Conservation (phyloP, 1,140 invertebrate genomes). For the Drosophila ohnishii region DNA sequence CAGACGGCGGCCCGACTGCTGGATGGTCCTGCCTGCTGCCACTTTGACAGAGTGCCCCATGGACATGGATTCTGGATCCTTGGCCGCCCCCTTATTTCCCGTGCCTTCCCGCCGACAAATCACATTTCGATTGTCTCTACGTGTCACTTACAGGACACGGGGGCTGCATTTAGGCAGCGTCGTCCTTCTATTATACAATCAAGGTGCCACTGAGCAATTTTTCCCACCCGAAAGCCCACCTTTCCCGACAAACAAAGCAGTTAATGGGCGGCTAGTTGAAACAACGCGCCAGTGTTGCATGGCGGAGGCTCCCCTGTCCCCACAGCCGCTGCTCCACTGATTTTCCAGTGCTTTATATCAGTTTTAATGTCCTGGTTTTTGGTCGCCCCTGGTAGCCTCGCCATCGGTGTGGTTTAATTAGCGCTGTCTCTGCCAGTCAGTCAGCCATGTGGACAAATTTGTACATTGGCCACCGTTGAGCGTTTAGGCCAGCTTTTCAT, state of each 20-base stretch:
- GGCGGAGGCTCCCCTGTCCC: neutral
- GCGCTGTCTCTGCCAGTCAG: slow-evolving; percentile 69
- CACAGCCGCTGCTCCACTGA: slow-evolving; percentile 23
- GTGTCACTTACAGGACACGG: slow-evolving; percentile 73
- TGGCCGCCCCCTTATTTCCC: neutral
- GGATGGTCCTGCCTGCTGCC: slow-evolving; percentile 26
- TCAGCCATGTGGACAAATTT: slow-evolving; percentile 73
- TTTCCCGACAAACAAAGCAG: slow-evolving; percentile 59
- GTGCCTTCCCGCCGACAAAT: slow-evolving; percentile 47
- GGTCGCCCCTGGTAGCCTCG: slow-evolving; percentile 8
- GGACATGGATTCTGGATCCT: slow-evolving; percentile 12
- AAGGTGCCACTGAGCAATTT: slow-evolving; percentile 39
- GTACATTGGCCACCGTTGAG: slow-evolving; percentile 56
- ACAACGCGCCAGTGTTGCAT: slow-evolving; percentile 22
- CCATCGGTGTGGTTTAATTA: slow-evolving; percentile 70
- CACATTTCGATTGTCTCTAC: slow-evolving; percentile 78
- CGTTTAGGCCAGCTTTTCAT: slow-evolving; percentile 57
- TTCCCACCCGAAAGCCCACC: slow-evolving; percentile 17
- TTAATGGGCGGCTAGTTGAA: slow-evolving; percentile 68
- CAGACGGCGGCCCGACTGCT: slow-evolving; percentile 13
- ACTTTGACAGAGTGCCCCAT: slow-evolving; percentile 63
- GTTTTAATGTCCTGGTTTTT: slow-evolving; percentile 42
- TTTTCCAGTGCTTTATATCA: slow-evolving; percentile 68
- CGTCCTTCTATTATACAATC: slow-evolving; percentile 71
- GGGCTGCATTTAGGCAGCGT: slow-evolving; percentile 61